Evolutionary conservation across 1,140 invertebrate genomes (phyloP).

Genomic region (Diabrotica undecimpunctata): DNA sequence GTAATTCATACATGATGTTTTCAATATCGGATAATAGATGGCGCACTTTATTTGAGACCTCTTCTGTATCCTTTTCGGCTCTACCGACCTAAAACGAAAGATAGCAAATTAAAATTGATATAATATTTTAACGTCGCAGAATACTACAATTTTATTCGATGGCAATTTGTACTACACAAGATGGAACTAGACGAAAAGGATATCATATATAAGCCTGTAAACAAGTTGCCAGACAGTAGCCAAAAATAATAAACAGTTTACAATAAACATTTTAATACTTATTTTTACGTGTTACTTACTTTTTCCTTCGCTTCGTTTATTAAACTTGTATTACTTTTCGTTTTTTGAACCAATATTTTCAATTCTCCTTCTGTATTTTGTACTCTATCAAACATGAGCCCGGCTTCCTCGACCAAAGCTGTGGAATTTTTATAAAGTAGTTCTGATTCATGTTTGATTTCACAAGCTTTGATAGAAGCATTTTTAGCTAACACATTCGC

Average conservation of each 20-base stretch:
- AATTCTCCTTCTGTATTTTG: conserved; percentile 68
- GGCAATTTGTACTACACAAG: no score
- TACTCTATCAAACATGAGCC: conserved; percentile 67
- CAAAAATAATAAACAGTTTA: no score
- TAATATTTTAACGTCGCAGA: no score
- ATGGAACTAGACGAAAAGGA: no score
- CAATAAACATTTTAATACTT: no score
- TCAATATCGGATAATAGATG: conserved; percentile 75
- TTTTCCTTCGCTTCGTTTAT: conserved; percentile 70
- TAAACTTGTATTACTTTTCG: conserved; percentile 66
- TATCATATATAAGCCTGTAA: no score
- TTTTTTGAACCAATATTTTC: conserved; percentile 67
- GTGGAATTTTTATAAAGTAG: conserved; percentile 71
- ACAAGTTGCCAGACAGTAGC: no score
- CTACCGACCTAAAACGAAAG: conserved; percentile 67
- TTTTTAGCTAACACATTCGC: conserved; percentile 69
- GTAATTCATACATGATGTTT: conserved; percentile 75
- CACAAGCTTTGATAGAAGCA: conserved; percentile 71
- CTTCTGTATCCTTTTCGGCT: conserved; percentile 75
- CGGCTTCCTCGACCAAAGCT: conserved; percentile 72
- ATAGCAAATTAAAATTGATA: background rate
- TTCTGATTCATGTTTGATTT: conserved; percentile 71
- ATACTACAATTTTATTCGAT: no score
- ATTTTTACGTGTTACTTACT: conserved; percentile 40
- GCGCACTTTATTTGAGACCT: conserved; percentile 75